Evolutionary conservation across 1,140 invertebrate genomes (phyloP), one percentile per base, ranked within the genome.

Genomic region (Eufriesea mexicana): DNA sequence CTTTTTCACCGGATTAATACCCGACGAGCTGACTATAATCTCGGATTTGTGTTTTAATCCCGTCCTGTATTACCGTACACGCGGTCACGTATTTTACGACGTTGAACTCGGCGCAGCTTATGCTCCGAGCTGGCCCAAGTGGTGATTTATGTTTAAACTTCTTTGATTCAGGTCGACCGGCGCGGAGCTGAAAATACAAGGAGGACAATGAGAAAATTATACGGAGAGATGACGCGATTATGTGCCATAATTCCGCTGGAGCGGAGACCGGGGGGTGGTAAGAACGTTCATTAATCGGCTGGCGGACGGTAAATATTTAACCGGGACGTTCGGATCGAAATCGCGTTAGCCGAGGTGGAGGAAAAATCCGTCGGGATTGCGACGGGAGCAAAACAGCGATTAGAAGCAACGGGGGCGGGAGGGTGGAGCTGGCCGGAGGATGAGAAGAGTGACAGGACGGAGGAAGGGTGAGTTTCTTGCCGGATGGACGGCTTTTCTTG

Each of bases 401-500:
- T 74, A 74, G 71, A 47, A 54, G 28, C 14, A 20, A 47, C n/a
- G 68, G 35, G 10, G 16, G 16, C 18, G 55, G 42, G 42, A 7
- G 28, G 20, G 20, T 16, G 70, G 25, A 23, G 66, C 16, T 9
- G 18, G 62, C 0, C 8, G 66, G 20, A n/a, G 66, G 9, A 28
- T 12, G 70, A 12, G 54, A 59, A 20, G 71, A 61, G 54, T 59
- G 71, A 74, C 71, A 74, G 71, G 25, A 57, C 14, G 42, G 25
- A 23, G 42, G 71, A 59, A 42, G 55, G 71, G 71, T 51, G 68
- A 71, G 54, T 74, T 74, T 74, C 71, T 74, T 74, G 71, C 54
- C 18, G 35, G 54, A 59, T 45, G 71, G 71, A 74, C 71, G 55
- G 28, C 71, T 93, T 93, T 92, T 93, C 90, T 90, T 89, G 90